Conservation (phyloP, 2,797 vertebrate genomes). For the Valencia hispanica region DNA sequence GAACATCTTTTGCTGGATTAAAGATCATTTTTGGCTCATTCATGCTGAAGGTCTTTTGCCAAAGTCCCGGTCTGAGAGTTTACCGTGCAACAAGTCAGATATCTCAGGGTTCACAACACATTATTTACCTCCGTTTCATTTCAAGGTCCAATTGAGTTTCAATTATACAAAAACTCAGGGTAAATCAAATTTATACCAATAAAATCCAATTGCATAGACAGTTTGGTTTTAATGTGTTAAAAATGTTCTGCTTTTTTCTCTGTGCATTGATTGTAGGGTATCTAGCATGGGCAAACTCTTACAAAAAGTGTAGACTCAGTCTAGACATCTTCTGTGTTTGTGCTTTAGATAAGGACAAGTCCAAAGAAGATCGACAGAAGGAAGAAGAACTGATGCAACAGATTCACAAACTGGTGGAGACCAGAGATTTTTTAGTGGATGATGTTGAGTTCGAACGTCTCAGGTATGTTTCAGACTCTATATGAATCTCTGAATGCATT, state of each 20-base stretch:
- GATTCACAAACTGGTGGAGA: constrained; percentile 92
- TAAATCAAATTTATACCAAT: not conserved
- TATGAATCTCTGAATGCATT: not conserved
- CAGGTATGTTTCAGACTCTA: constrained; percentile 72
- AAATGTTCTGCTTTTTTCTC: no score
- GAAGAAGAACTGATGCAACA: constrained; percentile 89
- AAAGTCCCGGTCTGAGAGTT: no score
- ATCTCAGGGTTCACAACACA: not conserved
- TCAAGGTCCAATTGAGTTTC: not conserved
- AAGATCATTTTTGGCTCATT: no score
- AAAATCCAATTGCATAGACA: not conserved
- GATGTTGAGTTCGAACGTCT: constrained; percentile 92
- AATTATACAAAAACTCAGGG: not conserved
- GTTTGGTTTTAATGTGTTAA: no score
- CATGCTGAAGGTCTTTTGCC: not conserved
- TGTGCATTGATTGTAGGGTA: no score
- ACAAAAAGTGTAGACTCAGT: no score
- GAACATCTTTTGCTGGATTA: no score
- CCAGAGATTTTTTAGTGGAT: constrained; percentile 90
- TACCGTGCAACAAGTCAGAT: not conserved
- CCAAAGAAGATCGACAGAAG: constrained; percentile 81
- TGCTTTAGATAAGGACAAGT: constrained; percentile 86
- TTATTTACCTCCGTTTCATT: not conserved
- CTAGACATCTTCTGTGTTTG: not conserved
- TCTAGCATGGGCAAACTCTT: no score